Percentiles rank a stretch among this genome's conserved stretches.
phyloP scores from a whole-genome alignment of 2,113 vertebrate species.

The Chionis minor region DNA sequence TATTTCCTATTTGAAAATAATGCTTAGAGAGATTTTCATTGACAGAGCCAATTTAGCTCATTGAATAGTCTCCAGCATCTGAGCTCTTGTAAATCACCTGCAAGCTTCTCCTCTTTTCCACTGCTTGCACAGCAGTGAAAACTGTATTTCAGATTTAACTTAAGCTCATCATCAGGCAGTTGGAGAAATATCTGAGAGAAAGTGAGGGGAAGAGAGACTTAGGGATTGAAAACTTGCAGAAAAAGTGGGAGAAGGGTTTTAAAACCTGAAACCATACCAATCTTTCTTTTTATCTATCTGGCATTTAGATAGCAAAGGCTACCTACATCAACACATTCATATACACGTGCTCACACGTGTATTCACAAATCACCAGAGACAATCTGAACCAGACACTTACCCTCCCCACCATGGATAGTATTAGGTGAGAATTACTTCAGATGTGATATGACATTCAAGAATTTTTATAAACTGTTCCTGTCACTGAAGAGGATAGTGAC shows the following conservation, averaged over 20 bases:
- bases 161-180: neutral
- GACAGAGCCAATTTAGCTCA: neutral
- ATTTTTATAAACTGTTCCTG: neutral
- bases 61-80: neutral
- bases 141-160: neutral
- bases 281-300: neutral
- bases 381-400: neutral
- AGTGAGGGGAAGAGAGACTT: neutral
- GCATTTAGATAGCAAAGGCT: neutral
- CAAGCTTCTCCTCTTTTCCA: neutral
- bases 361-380: neutral
- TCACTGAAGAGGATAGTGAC: neutral
- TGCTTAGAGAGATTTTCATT: constrained; percentile 10
- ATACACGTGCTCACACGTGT: neutral
- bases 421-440: neutral
- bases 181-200: neutral
- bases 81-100: neutral
- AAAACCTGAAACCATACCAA: neutral
- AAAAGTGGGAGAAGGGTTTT: neutral
- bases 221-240: neutral
- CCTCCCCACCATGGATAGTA: neutral
- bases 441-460: neutral
- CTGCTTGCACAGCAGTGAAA: neutral
- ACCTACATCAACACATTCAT: neutral
- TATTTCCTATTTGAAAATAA: constrained; percentile 37